Conservation (phyloP, 2,888 invertebrate species). For the Drosophila koepferae region DNA sequence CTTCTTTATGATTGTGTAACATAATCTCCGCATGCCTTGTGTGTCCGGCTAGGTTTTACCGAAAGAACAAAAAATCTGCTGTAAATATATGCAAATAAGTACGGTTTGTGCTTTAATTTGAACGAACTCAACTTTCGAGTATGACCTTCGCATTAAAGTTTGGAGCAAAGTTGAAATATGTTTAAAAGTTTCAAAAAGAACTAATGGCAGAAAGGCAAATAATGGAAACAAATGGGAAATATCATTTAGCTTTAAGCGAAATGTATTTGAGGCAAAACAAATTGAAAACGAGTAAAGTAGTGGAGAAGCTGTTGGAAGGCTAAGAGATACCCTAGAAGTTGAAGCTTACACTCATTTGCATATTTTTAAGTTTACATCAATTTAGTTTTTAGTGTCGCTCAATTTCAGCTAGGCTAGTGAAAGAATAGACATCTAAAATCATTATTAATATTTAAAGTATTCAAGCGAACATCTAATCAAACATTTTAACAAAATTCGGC, state of each 20-base stretch:
- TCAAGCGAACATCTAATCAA: neutral
- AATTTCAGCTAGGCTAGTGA: neutral
- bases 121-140: constrained; percentile 31
- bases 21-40: constrained; percentile 58
- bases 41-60: constrained; percentile 16
- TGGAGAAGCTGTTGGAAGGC: neutral
- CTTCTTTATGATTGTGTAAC: constrained; percentile 55
- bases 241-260: constrained; percentile 5
- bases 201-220: constrained; percentile 7
- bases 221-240: constrained; percentile 18
- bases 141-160: constrained; percentile 66
- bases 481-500: neutral
- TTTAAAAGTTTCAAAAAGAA: constrained; percentile 22
- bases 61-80: constrained; percentile 53
- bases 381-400: neutral
- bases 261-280: neutral
- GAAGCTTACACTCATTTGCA: too few species aligned
- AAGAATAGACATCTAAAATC: neutral
- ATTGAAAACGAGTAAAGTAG: neutral
- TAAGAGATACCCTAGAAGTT: neutral
- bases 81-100: constrained; percentile 75
- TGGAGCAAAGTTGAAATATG: constrained; percentile 12
- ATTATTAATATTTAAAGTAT: neutral
- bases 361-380: neutral
- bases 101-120: constrained; percentile 58